Percentiles rank a stretch among this genome's conserved stretches.
phyloP scores from a whole-genome alignment of 1,140 invertebrate genomes.

The Aporrectodea caliginosa region DNA sequence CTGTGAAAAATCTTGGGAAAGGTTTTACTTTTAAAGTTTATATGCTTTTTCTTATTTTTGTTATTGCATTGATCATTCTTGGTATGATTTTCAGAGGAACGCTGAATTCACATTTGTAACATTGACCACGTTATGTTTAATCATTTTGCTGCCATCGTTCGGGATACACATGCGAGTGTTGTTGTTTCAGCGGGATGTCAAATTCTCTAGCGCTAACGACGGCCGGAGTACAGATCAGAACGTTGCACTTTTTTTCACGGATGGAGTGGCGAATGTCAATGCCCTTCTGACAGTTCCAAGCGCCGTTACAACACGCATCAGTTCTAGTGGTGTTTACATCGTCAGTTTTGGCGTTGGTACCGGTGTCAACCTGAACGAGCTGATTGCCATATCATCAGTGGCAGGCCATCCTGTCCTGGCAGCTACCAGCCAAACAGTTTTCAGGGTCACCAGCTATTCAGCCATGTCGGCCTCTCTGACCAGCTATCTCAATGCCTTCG shows the following conservation, averaged over 20 bases:
- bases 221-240: neutral
- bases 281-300: neutral
- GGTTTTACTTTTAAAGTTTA: too few relatives aligned
- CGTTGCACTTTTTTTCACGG: neutral
- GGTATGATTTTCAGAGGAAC: too few relatives aligned
- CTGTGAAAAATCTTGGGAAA: too few relatives aligned
- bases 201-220: neutral
- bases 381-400: neutral
- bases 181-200: neutral
- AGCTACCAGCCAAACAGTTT: neutral
- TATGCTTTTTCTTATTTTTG: too few relatives aligned
- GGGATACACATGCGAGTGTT: neutral
- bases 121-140: too few relatives aligned
- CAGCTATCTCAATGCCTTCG: neutral
- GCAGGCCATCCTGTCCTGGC: neutral
- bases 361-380: neutral
- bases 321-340: neutral
- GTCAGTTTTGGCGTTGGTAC: neutral
- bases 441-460: neutral
- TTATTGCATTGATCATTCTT: too few relatives aligned
- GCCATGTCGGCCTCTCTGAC: neutral
- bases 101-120: too few relatives aligned
- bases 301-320: neutral
- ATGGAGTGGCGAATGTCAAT: neutral
- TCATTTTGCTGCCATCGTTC: too few relatives aligned